Percentiles rank a stretch among this genome's conserved stretches.
Conservation (phyloP, 2,113 vertebrate species). For the Tetraodon nigroviridis region DNA sequence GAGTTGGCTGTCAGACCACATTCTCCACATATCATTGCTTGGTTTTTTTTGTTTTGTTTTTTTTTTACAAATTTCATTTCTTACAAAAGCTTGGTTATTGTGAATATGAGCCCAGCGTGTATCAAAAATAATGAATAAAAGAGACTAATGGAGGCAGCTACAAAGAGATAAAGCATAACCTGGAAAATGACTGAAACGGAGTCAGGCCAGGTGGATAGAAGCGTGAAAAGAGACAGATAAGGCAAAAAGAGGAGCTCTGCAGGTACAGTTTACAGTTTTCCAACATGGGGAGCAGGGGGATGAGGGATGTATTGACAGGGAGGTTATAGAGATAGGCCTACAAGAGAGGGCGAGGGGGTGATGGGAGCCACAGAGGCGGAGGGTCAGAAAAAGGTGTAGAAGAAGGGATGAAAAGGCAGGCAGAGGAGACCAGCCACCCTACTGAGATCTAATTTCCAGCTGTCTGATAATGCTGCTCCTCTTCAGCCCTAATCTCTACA, state of each 20-base stretch:
- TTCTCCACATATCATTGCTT: too few relatives aligned
- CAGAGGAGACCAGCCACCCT: slow-evolving; percentile 38
- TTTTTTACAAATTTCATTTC: too few relatives aligned
- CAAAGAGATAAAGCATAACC: not conserved
- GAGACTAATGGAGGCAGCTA: slow-evolving; percentile 14
- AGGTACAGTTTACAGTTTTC: not conserved
- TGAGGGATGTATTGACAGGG: not conserved
- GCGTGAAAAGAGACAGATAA: slow-evolving; percentile 4
- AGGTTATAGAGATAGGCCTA: slow-evolving; percentile 3
- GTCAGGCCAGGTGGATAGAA: not conserved
- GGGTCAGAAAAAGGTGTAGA: slow-evolving; percentile 14
- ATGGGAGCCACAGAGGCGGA: not conserved
- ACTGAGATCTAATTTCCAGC: slow-evolving; percentile 68
- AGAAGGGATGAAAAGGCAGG: slow-evolving; percentile 39
- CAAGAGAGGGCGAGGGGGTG: slow-evolving; percentile 6
- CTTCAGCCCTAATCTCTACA: slow-evolving; percentile 58
- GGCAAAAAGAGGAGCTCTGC: not conserved
- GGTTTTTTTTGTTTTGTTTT: too few relatives aligned
- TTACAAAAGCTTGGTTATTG: not conserved
- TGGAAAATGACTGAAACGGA: not conserved
- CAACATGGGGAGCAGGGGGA: not conserved
- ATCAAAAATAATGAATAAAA: not conserved
- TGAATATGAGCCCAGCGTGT: too few relatives aligned
- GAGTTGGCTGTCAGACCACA: too few relatives aligned
- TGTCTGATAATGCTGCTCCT: slow-evolving; percentile 63